Base-by-base conservation (phyloP, 2,888 invertebrate species). In the Antitype chi region DNA sequence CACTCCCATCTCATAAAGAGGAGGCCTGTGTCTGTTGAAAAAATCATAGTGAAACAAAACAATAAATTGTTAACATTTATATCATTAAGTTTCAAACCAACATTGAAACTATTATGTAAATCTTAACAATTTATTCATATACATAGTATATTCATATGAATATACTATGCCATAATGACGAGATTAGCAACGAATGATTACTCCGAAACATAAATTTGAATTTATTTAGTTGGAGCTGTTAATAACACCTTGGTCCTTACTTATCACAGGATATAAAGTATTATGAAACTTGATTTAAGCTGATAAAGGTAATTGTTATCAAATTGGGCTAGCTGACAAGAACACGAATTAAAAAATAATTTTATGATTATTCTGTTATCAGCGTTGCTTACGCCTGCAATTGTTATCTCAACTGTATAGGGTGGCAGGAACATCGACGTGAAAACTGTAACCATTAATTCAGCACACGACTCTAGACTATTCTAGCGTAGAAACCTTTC, bases 231-330 rank as follows among this genome's bases (percentile, higher is more conserved):
- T 43, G 0, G 0, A n/a, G 15, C 25, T 25, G 47, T 23, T 7
- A 73, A 7, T 11, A 49, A n/a, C n/a, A 25, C 57, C n/a, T 67
- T 25, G 5, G 9, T 28, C 28, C 59, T 49, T 17, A 8, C 25
- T 81, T 80, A 76, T 43, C 82, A 55, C 32, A n/a, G n/a, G 49
- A 43, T 70, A 25, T 67, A 64, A 53, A 25, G 53, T 38, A 38
- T 76, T 66, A 66, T 28, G 15, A 57, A 25, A 67, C 70, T 53
- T 59, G 62, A 71, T 80, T 78, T 78, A 9, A 69, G n/a, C 15
- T 83, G 64, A 78, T 78, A 71, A 82, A 55, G 64, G 20, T 28
- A 52, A 52, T n/a, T 78, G 38, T 60, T 82, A 81, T 71, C 63
- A 78, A 66, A 49, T 66, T 43, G 52, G 43, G 55, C 55, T 68